Evolutionary conservation across 2,888 invertebrate genomes (phyloP).

Genomic region (Xestia c-nigrum): DNA sequence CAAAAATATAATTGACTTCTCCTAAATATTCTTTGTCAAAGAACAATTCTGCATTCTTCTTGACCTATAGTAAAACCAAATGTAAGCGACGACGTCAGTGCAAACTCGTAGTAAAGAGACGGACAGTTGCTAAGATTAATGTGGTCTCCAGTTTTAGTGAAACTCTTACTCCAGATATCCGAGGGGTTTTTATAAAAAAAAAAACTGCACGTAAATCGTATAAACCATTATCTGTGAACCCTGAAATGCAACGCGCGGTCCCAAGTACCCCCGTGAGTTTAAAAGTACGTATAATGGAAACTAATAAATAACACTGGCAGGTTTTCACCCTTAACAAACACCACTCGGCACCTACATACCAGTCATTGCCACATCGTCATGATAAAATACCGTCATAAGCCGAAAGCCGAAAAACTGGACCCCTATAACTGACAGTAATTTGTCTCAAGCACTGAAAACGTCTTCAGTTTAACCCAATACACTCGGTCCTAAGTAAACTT

Average conservation of each 20-base stretch:
- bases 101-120: conserved; percentile 71
- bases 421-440: conserved; percentile 86
- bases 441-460: conserved; percentile 85
- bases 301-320: conserved; percentile 65
- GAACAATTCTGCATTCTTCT: neutral
- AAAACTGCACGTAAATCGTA: conserved; percentile 61
- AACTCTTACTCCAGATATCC: conserved; percentile 78
- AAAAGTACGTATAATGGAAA: conserved; percentile 66
- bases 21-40: neutral
- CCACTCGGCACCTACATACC: conserved; percentile 68
- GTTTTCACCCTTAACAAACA: conserved; percentile 72
- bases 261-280: conserved; percentile 57
- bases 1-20: neutral
- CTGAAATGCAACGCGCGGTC: conserved; percentile 46
- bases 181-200: conserved; percentile 69
- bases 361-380: conserved; percentile 77
- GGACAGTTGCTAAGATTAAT: conserved; percentile 83
- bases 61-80: conserved; percentile 22
- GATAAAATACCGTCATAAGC: conserved; percentile 87
- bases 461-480: conserved; percentile 89
- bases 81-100: conserved; percentile 48
- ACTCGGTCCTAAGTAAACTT: conserved; percentile 90
- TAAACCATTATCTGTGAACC: conserved; percentile 58
- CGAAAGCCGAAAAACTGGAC: conserved; percentile 87
- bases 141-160: conserved; percentile 81